phyloP scores from a whole-genome alignment of 2,113 vertebrate genomes.

The Uria lomvia region DNA sequence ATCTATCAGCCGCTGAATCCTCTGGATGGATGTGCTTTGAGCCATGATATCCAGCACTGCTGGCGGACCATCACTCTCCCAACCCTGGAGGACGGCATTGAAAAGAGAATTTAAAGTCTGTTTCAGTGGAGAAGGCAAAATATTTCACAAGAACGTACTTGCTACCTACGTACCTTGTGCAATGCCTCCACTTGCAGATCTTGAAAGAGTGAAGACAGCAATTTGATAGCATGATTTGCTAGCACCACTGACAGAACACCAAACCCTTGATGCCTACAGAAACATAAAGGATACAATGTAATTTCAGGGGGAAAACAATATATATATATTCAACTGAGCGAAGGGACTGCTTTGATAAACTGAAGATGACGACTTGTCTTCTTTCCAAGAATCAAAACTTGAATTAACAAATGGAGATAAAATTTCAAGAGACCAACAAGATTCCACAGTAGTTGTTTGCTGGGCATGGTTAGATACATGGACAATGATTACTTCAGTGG shows the following conservation, averaged over 20 bases:
- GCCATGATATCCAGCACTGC: conserved; percentile 94
- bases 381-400: background rate
- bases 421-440: background rate
- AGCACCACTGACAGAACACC: conserved; percentile 93
- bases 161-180: conserved; percentile 80
- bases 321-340: background rate
- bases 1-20: conserved; percentile 93
- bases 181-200: conserved; percentile 95
- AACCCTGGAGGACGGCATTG: conserved; percentile 69
- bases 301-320: background rate
- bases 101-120: background rate
- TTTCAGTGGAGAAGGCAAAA: background rate
- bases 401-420: background rate
- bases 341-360: background rate
- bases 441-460: accelerated
- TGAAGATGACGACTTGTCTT: background rate
- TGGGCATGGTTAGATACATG: background rate
- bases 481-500: background rate
- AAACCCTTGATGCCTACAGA: conserved; percentile 91
- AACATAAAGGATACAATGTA: background rate
- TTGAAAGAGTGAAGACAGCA: conserved; percentile 94
- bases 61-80: conserved; percentile 92
- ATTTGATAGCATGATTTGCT: conserved; percentile 94
- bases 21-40: conserved; percentile 96
- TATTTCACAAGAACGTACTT: accelerated